These are phyloP conservation scores for Boulengeromyrus knoepffleri DNA, from an alignment of 2,113 vertebrate species.

Conservation along the genomic window DNA sequence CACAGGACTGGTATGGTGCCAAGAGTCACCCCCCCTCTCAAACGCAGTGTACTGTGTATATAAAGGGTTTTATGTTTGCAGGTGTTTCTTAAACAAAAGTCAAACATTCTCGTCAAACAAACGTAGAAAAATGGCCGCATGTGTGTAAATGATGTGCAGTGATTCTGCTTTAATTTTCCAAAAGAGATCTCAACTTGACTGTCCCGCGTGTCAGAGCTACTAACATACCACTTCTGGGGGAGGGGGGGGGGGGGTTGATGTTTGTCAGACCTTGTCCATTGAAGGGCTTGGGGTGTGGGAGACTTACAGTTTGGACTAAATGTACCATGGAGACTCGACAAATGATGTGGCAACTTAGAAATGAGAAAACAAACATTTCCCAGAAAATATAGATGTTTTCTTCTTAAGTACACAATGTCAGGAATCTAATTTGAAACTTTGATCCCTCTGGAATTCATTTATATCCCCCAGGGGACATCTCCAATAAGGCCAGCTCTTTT, in stretches of 20 bases:
- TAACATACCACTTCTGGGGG: not conserved
- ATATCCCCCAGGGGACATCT: not conserved
- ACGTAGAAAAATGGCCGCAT: not conserved
- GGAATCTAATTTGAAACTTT: not conserved
- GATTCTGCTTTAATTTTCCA: not conserved
- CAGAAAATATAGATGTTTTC: not conserved
- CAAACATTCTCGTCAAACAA: not conserved
- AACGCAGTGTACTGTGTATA: not conserved
- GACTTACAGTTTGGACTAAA: not conserved
- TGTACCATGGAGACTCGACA: not conserved
- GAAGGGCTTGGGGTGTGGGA: not conserved
- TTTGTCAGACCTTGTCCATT: not conserved
- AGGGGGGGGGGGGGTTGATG: not conserved
- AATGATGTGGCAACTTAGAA: not conserved
- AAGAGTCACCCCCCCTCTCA: not conserved
- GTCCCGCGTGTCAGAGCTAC: not conserved
- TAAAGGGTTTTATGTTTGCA: not conserved
- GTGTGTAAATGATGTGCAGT: not conserved
- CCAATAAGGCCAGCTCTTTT: not conserved
- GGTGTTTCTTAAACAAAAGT: not conserved
- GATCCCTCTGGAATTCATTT: not conserved
- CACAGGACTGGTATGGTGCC: not conserved
- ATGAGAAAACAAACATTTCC: not conserved
- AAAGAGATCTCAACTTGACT: not conserved
- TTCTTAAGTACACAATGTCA: not conserved